A percentile compares a stretch with the other conserved stretches of the same genome.
Evolutionary conservation across 2,113 vertebrate genomes (phyloP).

Genomic region (Percopsis transmontana): DNA sequence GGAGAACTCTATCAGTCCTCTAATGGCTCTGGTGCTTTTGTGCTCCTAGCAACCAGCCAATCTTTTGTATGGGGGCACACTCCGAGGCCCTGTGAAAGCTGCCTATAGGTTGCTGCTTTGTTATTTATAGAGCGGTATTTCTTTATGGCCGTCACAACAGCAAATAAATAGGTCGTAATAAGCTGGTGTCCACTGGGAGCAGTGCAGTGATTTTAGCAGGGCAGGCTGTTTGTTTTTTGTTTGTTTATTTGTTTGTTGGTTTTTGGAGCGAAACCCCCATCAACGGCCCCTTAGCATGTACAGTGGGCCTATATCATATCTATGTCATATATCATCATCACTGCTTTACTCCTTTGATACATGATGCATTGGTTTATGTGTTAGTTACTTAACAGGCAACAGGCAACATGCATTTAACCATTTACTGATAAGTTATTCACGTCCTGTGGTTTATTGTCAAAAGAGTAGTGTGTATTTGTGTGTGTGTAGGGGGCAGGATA

Average conservation of each 20-base stretch:
- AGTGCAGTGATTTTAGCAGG: constrained; percentile 53
- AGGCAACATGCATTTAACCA: too few relatives aligned
- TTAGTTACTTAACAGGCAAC: background rate
- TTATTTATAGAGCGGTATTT: constrained; percentile 84
- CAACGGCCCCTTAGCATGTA: background rate
- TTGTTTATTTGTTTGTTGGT: background rate
- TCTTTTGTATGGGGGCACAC: constrained; percentile 77
- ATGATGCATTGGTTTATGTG: background rate
- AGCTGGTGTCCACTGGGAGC: constrained; percentile 75
- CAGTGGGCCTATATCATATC: background rate
- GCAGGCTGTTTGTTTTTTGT: constrained; percentile 13
- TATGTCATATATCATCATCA: background rate
- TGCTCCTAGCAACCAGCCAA: constrained; percentile 86
- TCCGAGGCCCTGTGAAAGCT: constrained; percentile 77
- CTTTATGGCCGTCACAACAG: constrained; percentile 79
- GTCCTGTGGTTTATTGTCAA: too few relatives aligned
- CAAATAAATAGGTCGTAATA: constrained; percentile 87
- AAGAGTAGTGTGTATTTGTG: too few relatives aligned
- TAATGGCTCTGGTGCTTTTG: constrained; percentile 86
- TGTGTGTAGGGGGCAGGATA: too few relatives aligned
- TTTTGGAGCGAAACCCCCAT: background rate
- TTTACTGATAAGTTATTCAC: too few relatives aligned
- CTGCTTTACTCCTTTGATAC: too few relatives aligned
- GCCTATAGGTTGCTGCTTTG: constrained; percentile 85
- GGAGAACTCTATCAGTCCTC: constrained; percentile 86